phyloP scores from a whole-genome alignment of 2,797 vertebrate genomes.

The Molossus alvarezi region DNA sequence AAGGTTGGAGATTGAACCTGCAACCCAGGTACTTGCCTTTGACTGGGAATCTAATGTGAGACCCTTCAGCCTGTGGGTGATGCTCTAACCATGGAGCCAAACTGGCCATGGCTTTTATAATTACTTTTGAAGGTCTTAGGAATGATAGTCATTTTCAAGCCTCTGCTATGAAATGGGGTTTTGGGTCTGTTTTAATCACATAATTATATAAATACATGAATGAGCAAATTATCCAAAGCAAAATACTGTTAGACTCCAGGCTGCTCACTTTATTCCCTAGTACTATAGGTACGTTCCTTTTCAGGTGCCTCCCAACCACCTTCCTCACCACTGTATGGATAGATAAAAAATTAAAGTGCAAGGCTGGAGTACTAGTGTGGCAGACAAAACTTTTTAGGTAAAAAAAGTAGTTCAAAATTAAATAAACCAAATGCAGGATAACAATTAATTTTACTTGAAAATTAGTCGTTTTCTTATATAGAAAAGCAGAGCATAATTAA shows the following conservation, averaged over 20 bases:
- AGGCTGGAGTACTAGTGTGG: not conserved
- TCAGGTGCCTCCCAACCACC: not conserved
- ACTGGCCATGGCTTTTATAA: not conserved
- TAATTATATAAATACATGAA: conserved; percentile 78
- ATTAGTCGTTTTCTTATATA: conserved; percentile 45
- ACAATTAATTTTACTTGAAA: conserved; percentile 64
- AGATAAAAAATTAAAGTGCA: conserved; percentile 44
- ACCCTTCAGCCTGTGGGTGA: too few relatives aligned
- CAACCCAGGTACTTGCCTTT: too few relatives aligned
- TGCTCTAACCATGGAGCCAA: too few relatives aligned
- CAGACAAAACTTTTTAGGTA: not conserved
- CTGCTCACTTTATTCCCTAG: conserved; percentile 34
- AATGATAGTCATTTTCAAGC: conserved; percentile 76
- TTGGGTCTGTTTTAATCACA: conserved; percentile 58
- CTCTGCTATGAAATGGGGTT: conserved; percentile 70
- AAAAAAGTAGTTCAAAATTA: conserved; percentile 56
- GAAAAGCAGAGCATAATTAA: conserved; percentile 13
- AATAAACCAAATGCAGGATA: conserved; percentile 49
- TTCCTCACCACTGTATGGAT: not conserved
- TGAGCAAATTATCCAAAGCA: conserved; percentile 70
- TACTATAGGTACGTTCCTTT: not conserved
- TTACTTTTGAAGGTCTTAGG: conserved; percentile 76
- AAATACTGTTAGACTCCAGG: conserved; percentile 53
- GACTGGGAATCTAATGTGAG: too few relatives aligned
- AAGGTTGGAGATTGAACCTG: too few relatives aligned